A percentile compares a stretch with the other conserved stretches of the same genome.
These are phyloP conservation scores for Arothron firmamentum DNA, from an alignment of 2,113 vertebrate genomes.

Conservation along the genomic window DNA sequence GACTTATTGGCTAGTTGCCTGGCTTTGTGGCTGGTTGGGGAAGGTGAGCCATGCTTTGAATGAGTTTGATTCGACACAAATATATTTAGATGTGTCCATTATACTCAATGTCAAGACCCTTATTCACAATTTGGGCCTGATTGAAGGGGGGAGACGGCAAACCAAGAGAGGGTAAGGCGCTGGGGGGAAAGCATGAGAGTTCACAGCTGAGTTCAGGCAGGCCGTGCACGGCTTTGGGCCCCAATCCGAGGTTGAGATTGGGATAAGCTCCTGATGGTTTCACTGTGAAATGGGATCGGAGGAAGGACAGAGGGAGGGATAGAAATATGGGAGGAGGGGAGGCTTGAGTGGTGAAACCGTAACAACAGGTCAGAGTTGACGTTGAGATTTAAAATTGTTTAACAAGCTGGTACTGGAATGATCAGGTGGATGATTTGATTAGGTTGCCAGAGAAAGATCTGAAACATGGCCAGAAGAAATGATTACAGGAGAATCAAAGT, in stretches of 20 bases:
- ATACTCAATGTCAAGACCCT: conserved; percentile 33
- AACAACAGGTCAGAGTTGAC: conserved; percentile 48
- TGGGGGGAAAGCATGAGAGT: conserved; percentile 57
- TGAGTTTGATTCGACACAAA: conserved; percentile 44
- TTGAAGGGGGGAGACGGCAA: conserved; percentile 28
- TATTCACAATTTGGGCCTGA: conserved; percentile 24
- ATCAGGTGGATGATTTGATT: neutral
- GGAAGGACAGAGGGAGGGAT: conserved; percentile 48
- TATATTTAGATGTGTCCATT: conserved; percentile 53
- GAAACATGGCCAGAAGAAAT: conserved; percentile 32
- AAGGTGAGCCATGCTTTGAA: conserved; percentile 38
- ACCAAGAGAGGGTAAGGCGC: conserved; percentile 28
- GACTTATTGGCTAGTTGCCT: no score
- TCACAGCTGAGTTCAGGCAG: conserved; percentile 60
- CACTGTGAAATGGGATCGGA: conserved; percentile 68
- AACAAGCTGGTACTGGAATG: conserved; percentile 58
- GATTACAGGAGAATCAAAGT: conserved; percentile 30
- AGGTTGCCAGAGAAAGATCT: conserved; percentile 21
- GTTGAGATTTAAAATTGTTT: conserved; percentile 65
- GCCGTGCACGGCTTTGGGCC: conserved; percentile 46
- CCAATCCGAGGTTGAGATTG: conserved; percentile 57
- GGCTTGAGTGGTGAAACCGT: conserved; percentile 27
- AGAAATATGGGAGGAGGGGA: conserved; percentile 22
- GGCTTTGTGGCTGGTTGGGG: conserved; percentile 26
- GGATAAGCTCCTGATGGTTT: conserved; percentile 65